Percentiles rank a stretch among this genome's conserved stretches.
Conservation (phyloP, 2,888 invertebrate species). For the Habroteleia sp. region DNA sequence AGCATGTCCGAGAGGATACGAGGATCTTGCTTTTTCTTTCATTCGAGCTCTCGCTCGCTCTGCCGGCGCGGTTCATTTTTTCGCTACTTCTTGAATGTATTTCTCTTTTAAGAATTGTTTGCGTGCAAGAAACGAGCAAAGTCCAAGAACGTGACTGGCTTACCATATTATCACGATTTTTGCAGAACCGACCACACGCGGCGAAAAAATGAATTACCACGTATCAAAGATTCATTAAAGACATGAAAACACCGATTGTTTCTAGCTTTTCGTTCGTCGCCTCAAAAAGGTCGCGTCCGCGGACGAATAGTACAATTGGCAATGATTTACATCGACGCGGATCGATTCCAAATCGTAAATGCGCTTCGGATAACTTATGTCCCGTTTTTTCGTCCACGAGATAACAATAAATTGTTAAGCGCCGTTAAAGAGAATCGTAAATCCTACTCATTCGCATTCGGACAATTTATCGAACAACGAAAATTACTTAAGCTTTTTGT, state of each 20-base stretch:
- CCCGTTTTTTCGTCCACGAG: not conserved
- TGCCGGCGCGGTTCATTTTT: slow-evolving; percentile 56
- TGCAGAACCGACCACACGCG: slow-evolving; percentile 59
- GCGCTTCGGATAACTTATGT: too few relatives aligned
- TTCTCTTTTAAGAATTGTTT: slow-evolving; percentile 62
- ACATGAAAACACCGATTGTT: slow-evolving; percentile 38
- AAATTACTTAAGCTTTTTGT: too few relatives aligned
- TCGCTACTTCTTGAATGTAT: slow-evolving; percentile 53
- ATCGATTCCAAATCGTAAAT: too few relatives aligned
- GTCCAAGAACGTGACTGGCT: slow-evolving; percentile 62
- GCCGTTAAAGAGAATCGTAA: too few relatives aligned
- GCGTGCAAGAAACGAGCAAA: slow-evolving; percentile 63
- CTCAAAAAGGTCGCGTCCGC: slow-evolving; percentile 19
- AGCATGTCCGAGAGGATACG: slow-evolving; percentile 47
- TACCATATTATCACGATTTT: slow-evolving; percentile 61
- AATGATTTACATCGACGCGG: not conserved
- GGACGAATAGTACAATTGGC: slow-evolving; percentile 4
- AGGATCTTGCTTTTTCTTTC: slow-evolving; percentile 44
- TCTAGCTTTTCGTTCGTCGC: slow-evolving; percentile 20
- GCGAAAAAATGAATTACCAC: slow-evolving; percentile 56
- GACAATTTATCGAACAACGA: too few relatives aligned
- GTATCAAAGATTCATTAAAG: slow-evolving; percentile 57
- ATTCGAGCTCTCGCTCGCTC: slow-evolving; percentile 18
- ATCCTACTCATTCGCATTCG: too few relatives aligned
- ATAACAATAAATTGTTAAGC: not conserved